Evolutionary conservation across 2,797 vertebrate species (phyloP), one percentile per base, ranked within the genome.

Genomic region (Halcyon smyrnensis): DNA sequence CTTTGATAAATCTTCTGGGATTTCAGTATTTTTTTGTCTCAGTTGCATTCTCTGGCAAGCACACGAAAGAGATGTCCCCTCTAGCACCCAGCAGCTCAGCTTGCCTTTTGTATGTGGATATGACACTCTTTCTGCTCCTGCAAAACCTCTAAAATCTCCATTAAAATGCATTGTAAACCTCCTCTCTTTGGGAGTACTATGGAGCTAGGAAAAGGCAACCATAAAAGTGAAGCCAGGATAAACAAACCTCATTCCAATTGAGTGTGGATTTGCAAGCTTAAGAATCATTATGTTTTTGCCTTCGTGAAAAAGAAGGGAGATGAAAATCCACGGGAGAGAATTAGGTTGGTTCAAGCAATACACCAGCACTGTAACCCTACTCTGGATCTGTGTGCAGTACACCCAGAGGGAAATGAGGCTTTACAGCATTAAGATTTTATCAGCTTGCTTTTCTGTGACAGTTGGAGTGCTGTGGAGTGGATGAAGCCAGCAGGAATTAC

Each of bases 191-290:
- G 89, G 91, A 94, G 36, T 75, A 81, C 77, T 84, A 45, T 12
- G n/a, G 13, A 88, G 45, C 78, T 95, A 51, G 59, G 94, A 94
- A 96, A 95, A 90, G 74, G 79, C 4, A 0, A 70, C 65, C 67
- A 9, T 79, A 86, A 88, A 90, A 84, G 51, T 7, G 2, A 95
- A 86, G 94, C 96, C 95, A 97, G 89, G 51, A 91, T 94, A 97
- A 95, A 97, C 93, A 96, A 93, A 95, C 46, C 77, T 93, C 59
- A 87, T 76, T 95, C 85, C 70, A 96, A 95, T 88, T 79, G 83
- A 91, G 70, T 64, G 80, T 93, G 85, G 28, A 84, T 91, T 97
- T 94, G 89, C 85, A 95, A 95, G 85, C 62, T 91, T 90, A 93
- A 69, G 91, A 76, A 84, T 86, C 87, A 76, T 96, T 95, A 94